Base-by-base conservation (phyloP, 2,797 vertebrate species). In the Gambelia wislizenii region DNA sequence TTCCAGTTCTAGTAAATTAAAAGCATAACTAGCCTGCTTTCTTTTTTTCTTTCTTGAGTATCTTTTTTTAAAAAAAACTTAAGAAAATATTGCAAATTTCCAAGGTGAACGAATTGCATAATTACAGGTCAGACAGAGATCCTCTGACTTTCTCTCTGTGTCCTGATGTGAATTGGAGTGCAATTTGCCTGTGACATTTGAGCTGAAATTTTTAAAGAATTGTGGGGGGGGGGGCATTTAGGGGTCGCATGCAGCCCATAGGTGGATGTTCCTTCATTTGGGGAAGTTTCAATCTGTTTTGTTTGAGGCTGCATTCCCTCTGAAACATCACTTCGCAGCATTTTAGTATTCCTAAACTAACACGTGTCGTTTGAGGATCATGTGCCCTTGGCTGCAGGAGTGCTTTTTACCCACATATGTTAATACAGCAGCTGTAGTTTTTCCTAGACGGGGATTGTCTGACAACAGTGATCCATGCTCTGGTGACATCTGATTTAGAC, bases 71-170 rank as follows among this genome's bases (percentile, higher is more conserved):
- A 36, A 75, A 64, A 39, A 74, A 49, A 25, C 39, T 64, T 9
- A 83, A 7, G 22, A 69, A 64, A 79, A 30, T 42, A 7, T 36
- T 76, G 76, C 84, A 85, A 9, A 75, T 56, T 67, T 89, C 84
- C 78, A 82, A 70, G 77, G 13, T 27, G 54, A 89, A 20, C 64
- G n/a, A 81, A 80, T 85, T 85, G 47, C 42, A 85, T 85, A 85
- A 89, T 80, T 89, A 67, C 61, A 72, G 42, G 25, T 74, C 88
- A 85, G 52, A 42, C 64, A 85, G 39, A 74, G 44, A 81, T 47
- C 27, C 69, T 7, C 42, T 72, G 13, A 47, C 36, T 89, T 47
- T 54, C 44, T 70, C 30, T 85, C n/a, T 33, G 72, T 89, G 83
- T 89, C 83, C 33, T 85, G 42, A 56, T 27, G 54, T 85, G 83